Evolutionary conservation across 2,888 invertebrate species (phyloP).

Genomic region (Malachius bipustulatus): DNA sequence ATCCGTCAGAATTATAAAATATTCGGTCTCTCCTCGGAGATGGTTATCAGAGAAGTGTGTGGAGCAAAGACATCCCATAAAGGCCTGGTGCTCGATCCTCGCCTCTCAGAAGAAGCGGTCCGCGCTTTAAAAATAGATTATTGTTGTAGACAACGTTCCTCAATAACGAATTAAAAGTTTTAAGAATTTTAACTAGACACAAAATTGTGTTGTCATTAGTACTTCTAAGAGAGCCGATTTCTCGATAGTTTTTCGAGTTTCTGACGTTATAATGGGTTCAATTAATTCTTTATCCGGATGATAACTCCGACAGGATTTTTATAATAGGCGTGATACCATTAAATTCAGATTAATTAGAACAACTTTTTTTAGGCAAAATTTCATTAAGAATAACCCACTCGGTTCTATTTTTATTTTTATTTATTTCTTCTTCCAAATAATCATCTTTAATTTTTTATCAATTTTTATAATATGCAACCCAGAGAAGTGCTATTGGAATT

Average conservation of each 20-base stretch:
- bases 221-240: not conserved
- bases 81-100: slow-evolving; percentile 2
- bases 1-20: slow-evolving; percentile 29
- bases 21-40: slow-evolving; percentile 26
- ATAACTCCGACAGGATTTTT: too few relatives aligned
- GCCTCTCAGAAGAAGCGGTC: not conserved
- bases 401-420: too few relatives aligned
- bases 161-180: slow-evolving; percentile 19
- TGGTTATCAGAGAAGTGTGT: slow-evolving; percentile 23
- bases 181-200: slow-evolving; percentile 20
- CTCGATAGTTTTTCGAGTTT: slow-evolving; percentile 1
- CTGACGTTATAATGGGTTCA: too few relatives aligned
- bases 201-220: slow-evolving; percentile 14
- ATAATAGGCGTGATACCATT: too few relatives aligned
- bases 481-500: too few relatives aligned
- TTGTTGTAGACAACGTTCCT: slow-evolving; percentile 15
- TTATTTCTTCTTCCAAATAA: too few relatives aligned
- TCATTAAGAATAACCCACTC: too few relatives aligned
- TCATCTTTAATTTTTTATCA: too few relatives aligned
- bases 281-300: too few relatives aligned
- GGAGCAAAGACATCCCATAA: not conserved
- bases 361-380: too few relatives aligned
- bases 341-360: too few relatives aligned
- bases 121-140: not conserved
- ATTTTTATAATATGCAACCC: too few relatives aligned